Conservation (phyloP, 2,888 invertebrate species). For the Byasa hedistus region DNA sequence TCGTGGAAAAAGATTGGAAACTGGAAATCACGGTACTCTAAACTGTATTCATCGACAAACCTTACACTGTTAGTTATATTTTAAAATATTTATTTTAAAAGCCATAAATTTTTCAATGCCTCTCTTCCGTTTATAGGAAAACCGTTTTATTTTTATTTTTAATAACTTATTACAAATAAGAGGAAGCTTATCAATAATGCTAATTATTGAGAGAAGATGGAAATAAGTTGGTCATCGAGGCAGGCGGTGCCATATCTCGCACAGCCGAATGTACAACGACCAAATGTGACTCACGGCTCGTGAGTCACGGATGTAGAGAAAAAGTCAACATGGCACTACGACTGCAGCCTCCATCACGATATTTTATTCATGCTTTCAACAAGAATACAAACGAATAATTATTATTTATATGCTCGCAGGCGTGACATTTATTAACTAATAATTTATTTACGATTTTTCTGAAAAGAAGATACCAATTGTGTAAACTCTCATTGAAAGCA, state of each 20-base stretch:
- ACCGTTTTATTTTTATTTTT: too few relatives aligned
- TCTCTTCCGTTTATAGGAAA: too few relatives aligned
- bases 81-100: background rate
- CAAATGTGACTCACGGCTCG: conserved; percentile 42
- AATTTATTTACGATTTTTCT: conserved; percentile 14
- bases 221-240: conserved; percentile 10
- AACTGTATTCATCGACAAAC: conserved; percentile 56
- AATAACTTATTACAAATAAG: background rate
- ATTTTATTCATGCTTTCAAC: conserved; percentile 8
- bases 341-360: conserved; percentile 28
- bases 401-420: conserved; percentile 14
- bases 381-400: conserved; percentile 31
- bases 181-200: too few relatives aligned
- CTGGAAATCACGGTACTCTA: conserved; percentile 68
- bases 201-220: background rate
- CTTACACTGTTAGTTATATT: conserved; percentile 46
- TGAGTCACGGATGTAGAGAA: conserved; percentile 49
- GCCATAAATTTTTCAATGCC: too few relatives aligned
- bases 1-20: conserved; percentile 53
- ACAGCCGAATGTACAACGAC: conserved; percentile 29
- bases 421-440: conserved; percentile 1
- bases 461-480: conserved; percentile 5
- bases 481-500: background rate
- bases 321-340: conserved; percentile 45
- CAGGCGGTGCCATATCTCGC: conserved; percentile 20